A percentile compares a stretch with the other conserved stretches of the same genome.
Conservation (phyloP, 2,888 invertebrate genomes). For the Latheticus oryzae region DNA sequence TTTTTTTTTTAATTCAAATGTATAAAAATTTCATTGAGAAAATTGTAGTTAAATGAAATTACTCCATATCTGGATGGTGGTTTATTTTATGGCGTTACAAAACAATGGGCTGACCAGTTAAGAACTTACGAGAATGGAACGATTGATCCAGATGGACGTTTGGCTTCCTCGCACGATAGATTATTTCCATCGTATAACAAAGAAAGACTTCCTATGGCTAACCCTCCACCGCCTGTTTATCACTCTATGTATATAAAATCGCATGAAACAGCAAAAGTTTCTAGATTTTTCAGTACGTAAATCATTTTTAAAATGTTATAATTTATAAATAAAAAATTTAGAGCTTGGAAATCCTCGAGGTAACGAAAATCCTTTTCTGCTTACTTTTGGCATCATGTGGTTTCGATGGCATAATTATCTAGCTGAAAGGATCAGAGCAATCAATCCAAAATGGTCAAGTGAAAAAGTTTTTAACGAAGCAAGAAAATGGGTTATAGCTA, state of each 20-base stretch:
- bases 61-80: constrained; percentile 73
- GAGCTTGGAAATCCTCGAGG: constrained; percentile 69
- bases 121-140: constrained; percentile 66
- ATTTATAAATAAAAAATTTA: constrained; percentile 47
- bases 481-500: constrained; percentile 70
- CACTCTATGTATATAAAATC: constrained; percentile 61
- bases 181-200: constrained; percentile 69
- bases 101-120: constrained; percentile 70
- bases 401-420: constrained; percentile 70
- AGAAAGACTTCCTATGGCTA: constrained; percentile 69
- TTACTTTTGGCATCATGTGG: constrained; percentile 69
- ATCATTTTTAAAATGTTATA: constrained; percentile 36
- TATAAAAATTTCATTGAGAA: background rate
- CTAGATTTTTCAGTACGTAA: constrained; percentile 70
- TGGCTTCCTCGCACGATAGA: constrained; percentile 65
- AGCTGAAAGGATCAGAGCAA: constrained; percentile 60
- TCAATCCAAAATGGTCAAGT: constrained; percentile 62
- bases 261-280: constrained; percentile 65
- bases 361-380: constrained; percentile 69
- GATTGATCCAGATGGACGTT: constrained; percentile 63
- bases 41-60: constrained; percentile 69
- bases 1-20: constrained; percentile 4
- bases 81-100: constrained; percentile 71
- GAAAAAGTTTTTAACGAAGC: constrained; percentile 70
- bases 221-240: constrained; percentile 70